Percentiles rank a stretch among this genome's conserved stretches.
Conservation (phyloP, 2,113 vertebrate species). For the Grus americana region DNA sequence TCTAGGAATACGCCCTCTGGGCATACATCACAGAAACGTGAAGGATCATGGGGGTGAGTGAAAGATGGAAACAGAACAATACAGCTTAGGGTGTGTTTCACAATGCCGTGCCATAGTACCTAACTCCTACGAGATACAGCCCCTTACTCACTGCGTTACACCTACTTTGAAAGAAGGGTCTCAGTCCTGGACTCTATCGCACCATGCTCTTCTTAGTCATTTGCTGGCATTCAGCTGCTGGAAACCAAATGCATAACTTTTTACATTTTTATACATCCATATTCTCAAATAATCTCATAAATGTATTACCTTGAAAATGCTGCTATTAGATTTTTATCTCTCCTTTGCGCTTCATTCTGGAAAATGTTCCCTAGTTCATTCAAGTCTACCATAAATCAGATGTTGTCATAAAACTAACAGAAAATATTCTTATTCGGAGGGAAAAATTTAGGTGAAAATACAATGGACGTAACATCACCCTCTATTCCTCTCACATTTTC, state of each 20-base stretch:
- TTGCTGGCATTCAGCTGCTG: background rate
- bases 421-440: background rate
- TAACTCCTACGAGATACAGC: background rate
- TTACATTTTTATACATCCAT: background rate
- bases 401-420: background rate
- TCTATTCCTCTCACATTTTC: background rate
- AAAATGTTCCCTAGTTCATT: background rate
- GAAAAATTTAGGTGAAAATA: background rate
- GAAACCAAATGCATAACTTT: background rate
- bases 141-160: background rate
- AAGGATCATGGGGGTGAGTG: background rate
- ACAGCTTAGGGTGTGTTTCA: background rate
- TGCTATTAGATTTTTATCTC: background rate
- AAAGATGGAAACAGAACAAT: background rate
- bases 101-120: fast-evolving
- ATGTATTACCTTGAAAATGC: background rate
- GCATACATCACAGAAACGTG: background rate
- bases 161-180: background rate
- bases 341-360: background rate
- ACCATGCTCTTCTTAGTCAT: background rate
- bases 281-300: background rate
- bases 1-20: background rate
- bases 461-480: background rate
- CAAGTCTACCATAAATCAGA: background rate
- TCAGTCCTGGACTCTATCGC: background rate